Conservation (phyloP, 1,140 invertebrate species). For the Stratiolaelaps scimitus region DNA sequence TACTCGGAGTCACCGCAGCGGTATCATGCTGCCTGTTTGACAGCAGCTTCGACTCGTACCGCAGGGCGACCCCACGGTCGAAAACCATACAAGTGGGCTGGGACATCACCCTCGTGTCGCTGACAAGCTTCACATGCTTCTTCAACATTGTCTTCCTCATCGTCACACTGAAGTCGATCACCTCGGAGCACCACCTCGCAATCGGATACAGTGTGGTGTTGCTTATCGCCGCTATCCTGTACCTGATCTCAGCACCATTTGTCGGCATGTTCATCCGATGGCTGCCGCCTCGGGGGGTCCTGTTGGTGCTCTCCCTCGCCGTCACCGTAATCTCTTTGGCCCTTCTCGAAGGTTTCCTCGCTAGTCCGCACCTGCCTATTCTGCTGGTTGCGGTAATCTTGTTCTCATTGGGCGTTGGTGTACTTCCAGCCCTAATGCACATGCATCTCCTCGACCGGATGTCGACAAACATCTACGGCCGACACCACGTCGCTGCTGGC, state of each 20-base stretch:
- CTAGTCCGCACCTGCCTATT: neutral
- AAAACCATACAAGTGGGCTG: too few species aligned
- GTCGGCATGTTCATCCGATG: neutral
- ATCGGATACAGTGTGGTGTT: too few species aligned
- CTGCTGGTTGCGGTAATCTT: neutral
- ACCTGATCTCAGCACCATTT: neutral
- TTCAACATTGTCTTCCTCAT: too few species aligned
- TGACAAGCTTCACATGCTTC: too few species aligned
- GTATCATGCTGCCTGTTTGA: too few species aligned
- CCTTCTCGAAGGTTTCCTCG: neutral
- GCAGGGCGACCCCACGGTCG: too few species aligned
- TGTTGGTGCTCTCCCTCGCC: neutral
- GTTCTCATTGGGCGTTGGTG: neutral
- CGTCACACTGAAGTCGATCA: too few species aligned
- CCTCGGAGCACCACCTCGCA: too few species aligned
- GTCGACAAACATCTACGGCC: neutral
- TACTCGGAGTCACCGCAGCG: too few species aligned
- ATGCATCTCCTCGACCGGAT: neutral
- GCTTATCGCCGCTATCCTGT: neutral
- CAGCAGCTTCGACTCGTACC: too few species aligned
- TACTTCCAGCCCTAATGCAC: neutral
- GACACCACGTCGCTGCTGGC: conserved; percentile 4
- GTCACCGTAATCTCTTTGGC: neutral
- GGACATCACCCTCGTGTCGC: too few species aligned
- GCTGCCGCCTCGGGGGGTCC: neutral